Conservation (phyloP, 2,113 vertebrate species). For the Atlantisia rogersi region DNA sequence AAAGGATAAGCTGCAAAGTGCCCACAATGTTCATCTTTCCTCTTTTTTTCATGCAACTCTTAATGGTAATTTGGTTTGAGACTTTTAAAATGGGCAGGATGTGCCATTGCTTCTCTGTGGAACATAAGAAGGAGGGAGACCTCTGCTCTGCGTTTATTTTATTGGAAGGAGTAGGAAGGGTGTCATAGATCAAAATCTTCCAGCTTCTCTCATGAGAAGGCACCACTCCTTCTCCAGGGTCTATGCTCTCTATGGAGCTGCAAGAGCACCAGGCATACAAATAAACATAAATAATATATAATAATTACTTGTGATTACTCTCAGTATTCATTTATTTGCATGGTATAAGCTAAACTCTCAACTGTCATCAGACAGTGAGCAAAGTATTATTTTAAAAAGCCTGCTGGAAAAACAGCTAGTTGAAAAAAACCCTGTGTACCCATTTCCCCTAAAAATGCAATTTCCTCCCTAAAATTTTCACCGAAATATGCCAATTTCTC, state of each 20-base stretch:
- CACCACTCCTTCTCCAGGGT: not conserved
- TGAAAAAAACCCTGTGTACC: not conserved
- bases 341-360: not conserved
- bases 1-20: not conserved
- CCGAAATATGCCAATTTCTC: not conserved
- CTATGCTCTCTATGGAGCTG: not conserved
- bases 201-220: not conserved
- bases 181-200: not conserved
- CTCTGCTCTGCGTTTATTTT: not conserved
- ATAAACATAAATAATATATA: not conserved
- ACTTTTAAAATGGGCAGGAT: not conserved
- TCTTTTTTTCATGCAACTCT: not conserved
- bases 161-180: not conserved
- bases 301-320: not conserved
- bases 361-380: not conserved
- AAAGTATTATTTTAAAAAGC: not conserved
- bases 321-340: not conserved
- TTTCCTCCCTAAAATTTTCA: not conserved
- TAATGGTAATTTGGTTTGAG: not conserved
- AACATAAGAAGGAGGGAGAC: not conserved
- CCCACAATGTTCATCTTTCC: not conserved
- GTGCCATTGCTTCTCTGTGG: not conserved
- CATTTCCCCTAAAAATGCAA: not conserved
- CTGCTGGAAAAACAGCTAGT: not conserved
- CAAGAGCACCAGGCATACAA: not conserved